Evolutionary conservation across 2,888 invertebrate genomes (phyloP), one percentile per base, ranked within the genome.

Genomic region (Drosophila monieri): DNA sequence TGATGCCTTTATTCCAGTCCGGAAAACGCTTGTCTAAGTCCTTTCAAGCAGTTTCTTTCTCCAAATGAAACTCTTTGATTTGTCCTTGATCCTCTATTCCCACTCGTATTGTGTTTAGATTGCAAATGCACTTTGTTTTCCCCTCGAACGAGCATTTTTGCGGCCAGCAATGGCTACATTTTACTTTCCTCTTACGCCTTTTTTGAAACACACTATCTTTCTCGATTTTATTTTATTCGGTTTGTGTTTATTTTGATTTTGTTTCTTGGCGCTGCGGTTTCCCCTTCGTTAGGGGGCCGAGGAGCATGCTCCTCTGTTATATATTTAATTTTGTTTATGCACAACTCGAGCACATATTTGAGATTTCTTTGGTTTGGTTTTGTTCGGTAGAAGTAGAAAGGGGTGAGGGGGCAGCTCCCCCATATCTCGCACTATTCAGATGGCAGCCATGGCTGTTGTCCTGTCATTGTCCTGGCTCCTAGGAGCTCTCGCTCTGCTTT

Each of bases 241-340:
- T 64, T 60, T 18, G 49, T 62, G 32, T 60, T 65, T 49, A 49
- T 64, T 39, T 62, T 47, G 64, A 37, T 64, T 51, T 35, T 46
- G 52, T 53, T 58, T 48, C 27, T 37, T 53, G 30, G 61, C 30
- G 25, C 25, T 74, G 49, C 30, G 57, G 65, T 43, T 73, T 44
- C 39, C n/a, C 23, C 8, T 12, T n/a, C 37, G 12, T 9, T 18
- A 15, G 14, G n/a, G 12, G 12, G 12, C 35, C n/a, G 35, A n/a
- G 12, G n/a, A n/a, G 35, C 35, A 35, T 2, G n/a, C n/a, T 35
- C n/a, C 35, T 65, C 6, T 64, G 51, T 61, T 52, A 53, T 56
- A 51, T 61, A 88, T 88, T 74, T 73, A 72, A 83, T 83, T 83
- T 72, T 77, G 70, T 69, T 59, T 79, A 65, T 64, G 73, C 79